phyloP scores from a whole-genome alignment of 2,888 invertebrate genomes.

The Parnassius mnemosyne region DNA sequence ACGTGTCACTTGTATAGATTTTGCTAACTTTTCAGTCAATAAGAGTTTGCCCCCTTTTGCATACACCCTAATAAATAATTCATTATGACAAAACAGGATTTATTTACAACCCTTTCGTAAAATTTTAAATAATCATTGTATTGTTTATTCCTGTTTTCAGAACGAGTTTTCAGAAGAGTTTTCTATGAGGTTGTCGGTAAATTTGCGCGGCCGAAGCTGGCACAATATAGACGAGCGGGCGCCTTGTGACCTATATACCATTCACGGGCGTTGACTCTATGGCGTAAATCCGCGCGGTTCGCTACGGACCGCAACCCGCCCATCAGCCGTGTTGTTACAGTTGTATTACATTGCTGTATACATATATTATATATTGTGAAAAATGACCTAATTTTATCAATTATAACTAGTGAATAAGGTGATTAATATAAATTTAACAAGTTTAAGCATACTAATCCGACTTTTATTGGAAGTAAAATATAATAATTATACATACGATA shows the following conservation, averaged over 20 bases:
- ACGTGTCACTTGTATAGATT: neutral
- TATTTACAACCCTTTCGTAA: slow-evolving; percentile 35
- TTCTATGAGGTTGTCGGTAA: slow-evolving; percentile 46
- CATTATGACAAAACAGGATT: slow-evolving; percentile 57
- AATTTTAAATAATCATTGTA: slow-evolving; percentile 32
- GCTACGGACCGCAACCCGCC: slow-evolving; percentile 3
- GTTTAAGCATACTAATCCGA: too few relatives aligned
- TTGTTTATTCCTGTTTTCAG: slow-evolving; percentile 44
- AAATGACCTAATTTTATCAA: slow-evolving; percentile 16
- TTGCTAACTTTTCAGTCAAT: slow-evolving; percentile 39
- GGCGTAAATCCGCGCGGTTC: slow-evolving; percentile 38
- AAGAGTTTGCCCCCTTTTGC: slow-evolving; percentile 53
- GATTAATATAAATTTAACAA: neutral
- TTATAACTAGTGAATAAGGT: neutral
- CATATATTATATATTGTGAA: slow-evolving; percentile 7
- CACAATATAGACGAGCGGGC: slow-evolving; percentile 72
- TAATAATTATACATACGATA: too few relatives aligned
- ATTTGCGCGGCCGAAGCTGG: slow-evolving; percentile 46
- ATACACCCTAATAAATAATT: slow-evolving; percentile 48
- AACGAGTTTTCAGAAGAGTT: slow-evolving; percentile 48
- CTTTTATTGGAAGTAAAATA: too few relatives aligned
- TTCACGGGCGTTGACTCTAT: slow-evolving; percentile 67
- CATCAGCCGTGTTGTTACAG: slow-evolving; percentile 12
- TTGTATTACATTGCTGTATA: slow-evolving; percentile 8
- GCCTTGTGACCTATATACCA: slow-evolving; percentile 77